Evolutionary conservation across 2,797 vertebrate genomes (phyloP), one percentile per base, ranked within the genome.

Genomic region (Pyrocephalus nanus): DNA sequence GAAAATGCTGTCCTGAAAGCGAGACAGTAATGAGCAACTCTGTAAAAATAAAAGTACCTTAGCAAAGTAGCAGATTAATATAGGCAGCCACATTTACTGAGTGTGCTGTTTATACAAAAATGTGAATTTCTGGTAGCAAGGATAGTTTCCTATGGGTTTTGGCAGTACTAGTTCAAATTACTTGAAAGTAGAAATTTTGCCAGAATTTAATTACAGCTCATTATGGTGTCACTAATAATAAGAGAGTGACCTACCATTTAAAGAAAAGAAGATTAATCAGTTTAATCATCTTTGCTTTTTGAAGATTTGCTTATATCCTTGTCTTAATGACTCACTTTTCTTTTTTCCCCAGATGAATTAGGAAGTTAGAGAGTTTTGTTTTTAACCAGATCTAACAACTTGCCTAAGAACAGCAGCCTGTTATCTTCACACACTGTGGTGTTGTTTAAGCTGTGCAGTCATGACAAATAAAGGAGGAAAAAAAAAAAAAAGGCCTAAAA

Each of bases 161-260:
- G 87, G 21, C 32, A 85, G 12, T 15, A 88, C 40, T 71, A 85
- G 27, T 25, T 85, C 40, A 74, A 64, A 73, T 26, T 30, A 36
- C 38, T 82, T 76, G 21, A 84, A 73, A 90, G 60, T 23, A 64
- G 26, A 80, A 64, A 58, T 53, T 76, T 89, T 92, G 6, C 19
- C 61, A 83, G 51, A 69, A 57, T 91, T 93, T 93, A 91, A 80
- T 96, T 94, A 86, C 62, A 71, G 14, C 22, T 92, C 19, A 60
- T 92, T 54, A 47, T 27, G 20, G 14, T 89, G 15, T 85, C 86
- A 71, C 57, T 89, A 92, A 67, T 82, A 86, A 84, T 58, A 84
- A 92, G 17, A 67, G 1, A 32, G 62, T 54, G 50, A 83, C 34
- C 42, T 73, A 69, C 2, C 61, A 75, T 75, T 95, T 75, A 86